A percentile compares a stretch with the other conserved stretches of the same genome.
These are phyloP conservation scores for Karalla daura DNA, from an alignment of 2,797 vertebrate species.

Conservation along the genomic window DNA sequence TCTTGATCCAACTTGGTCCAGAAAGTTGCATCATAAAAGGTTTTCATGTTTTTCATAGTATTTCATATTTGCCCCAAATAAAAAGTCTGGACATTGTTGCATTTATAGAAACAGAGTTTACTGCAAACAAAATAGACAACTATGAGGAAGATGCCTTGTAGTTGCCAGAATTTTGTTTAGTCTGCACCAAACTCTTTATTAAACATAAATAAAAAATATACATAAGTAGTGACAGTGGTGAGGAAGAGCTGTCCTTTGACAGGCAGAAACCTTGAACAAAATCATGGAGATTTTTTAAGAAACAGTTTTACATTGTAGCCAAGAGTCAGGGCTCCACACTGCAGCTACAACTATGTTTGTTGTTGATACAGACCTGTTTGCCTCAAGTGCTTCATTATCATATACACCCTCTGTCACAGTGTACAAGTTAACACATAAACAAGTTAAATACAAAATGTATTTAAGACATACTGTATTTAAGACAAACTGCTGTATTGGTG, in stretches of 20 bases:
- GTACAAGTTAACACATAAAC: neutral
- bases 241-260: too few species aligned
- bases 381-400: neutral
- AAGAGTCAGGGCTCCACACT: neutral
- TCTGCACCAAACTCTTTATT: too few species aligned
- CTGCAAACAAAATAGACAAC: too few species aligned
- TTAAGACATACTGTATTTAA: neutral
- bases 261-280: neutral
- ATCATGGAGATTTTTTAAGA: too few species aligned
- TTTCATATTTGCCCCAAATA: neutral
- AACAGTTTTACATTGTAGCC: neutral
- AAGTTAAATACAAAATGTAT: neutral
- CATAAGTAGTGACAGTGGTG: too few species aligned
- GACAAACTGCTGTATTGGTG: neutral
- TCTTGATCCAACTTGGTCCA: slow-evolving; percentile 22
- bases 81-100: neutral
- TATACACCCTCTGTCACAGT: neutral
- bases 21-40: neutral
- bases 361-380: neutral
- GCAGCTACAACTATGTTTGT: neutral
- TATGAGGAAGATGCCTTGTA: too few species aligned
- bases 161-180: too few species aligned
- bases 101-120: too few species aligned
- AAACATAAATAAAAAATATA: too few species aligned
- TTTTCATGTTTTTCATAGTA: neutral